Conservation (phyloP, 2,797 vertebrate genomes). For the Stomatorhinus walkeri region DNA sequence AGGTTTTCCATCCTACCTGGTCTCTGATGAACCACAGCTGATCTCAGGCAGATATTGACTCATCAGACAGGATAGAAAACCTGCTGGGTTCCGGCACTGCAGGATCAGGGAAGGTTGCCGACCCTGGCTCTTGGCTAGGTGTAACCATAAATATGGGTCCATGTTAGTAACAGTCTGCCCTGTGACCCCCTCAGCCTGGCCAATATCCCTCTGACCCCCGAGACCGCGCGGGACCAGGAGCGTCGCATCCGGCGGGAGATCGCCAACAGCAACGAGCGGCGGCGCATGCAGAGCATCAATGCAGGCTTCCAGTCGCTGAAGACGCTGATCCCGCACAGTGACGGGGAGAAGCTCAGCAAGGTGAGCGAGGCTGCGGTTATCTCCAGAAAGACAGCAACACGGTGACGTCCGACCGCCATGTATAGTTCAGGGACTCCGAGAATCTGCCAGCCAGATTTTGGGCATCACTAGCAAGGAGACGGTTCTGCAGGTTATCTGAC, state of each 20-base stretch:
- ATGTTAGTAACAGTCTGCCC: background rate
- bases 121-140: background rate
- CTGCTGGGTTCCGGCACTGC: background rate
- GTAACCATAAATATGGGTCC: background rate
- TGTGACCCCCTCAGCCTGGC: constrained; percentile 68
- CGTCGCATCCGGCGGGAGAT: constrained; percentile 93
- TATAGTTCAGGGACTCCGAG: background rate
- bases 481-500: background rate
- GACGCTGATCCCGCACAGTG: constrained; percentile 97
- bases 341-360: constrained; percentile 99
- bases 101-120: background rate
- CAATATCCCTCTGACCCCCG: constrained; percentile 93
- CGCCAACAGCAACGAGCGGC: constrained; percentile 95
- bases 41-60: background rate
- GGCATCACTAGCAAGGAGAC: background rate
- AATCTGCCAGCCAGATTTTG: background rate
- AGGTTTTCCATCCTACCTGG: background rate
- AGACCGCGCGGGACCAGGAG: constrained; percentile 96
- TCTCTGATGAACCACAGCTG: background rate
- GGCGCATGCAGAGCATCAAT: constrained; percentile 99
- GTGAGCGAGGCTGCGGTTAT: constrained; percentile 50
- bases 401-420: background rate
- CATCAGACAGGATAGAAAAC: background rate
- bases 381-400: background rate
- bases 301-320: constrained; percentile 97